Conservation (phyloP, 2,888 invertebrate species). For the Tenthredo livida region DNA sequence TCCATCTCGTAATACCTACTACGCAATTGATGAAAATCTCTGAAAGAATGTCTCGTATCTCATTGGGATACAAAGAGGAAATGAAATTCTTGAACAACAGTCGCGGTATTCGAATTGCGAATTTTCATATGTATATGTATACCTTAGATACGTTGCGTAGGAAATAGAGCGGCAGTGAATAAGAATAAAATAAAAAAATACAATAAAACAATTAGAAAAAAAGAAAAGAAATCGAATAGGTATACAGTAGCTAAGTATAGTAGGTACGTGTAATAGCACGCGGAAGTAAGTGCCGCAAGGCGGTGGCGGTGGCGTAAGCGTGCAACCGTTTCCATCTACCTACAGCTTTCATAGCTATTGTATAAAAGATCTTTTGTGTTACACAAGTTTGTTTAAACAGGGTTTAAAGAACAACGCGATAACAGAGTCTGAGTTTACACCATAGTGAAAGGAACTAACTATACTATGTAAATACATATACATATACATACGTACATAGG, state of each 20-base stretch:
- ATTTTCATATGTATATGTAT: neutral
- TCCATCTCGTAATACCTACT: no score
- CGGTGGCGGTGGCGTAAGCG: neutral
- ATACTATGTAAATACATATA: neutral
- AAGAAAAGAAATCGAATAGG: neutral
- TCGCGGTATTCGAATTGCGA: neutral
- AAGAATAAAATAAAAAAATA: neutral
- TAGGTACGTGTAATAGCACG: neutral
- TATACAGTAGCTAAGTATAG: neutral
- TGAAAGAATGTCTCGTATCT: no score
- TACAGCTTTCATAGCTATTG: constrained; percentile 1
- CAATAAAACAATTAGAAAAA: neutral
- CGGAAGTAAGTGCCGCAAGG: neutral
- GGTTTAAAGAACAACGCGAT: constrained; percentile 18
- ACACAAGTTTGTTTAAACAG: constrained; percentile 13
- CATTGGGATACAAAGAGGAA: neutral
- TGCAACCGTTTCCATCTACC: neutral
- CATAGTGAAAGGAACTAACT: neutral
- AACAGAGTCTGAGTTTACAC: neutral
- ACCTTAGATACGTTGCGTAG: neutral
- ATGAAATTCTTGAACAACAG: neutral
- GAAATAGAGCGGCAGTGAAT: neutral
- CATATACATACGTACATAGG: neutral
- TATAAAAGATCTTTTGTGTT: constrained; percentile 8
- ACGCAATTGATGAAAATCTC: no score